Conservation (phyloP, 2,797 vertebrate genomes). For the Lycodopsis pacificus region DNA sequence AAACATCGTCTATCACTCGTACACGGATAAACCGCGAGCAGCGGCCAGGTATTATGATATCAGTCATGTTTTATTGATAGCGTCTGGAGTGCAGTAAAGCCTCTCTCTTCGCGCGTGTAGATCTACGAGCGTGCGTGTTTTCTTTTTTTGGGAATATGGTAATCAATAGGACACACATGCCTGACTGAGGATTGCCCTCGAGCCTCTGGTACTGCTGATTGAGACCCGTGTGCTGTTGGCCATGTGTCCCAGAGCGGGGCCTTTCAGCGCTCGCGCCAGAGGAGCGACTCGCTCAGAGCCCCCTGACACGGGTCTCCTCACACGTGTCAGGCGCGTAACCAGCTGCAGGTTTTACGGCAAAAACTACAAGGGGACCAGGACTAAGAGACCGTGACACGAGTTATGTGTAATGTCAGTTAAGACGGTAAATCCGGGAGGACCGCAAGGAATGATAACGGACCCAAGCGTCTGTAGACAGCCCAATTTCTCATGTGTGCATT, state of each 20-base stretch:
- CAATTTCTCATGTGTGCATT: neutral
- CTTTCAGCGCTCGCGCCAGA: constrained; percentile 29
- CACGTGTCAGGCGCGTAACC: constrained; percentile 43
- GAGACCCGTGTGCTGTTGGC: constrained; percentile 34
- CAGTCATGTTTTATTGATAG: constrained; percentile 58
- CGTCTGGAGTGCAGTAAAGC: constrained; percentile 21
- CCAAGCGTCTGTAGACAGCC: neutral
- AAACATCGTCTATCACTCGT: constrained; percentile 56
- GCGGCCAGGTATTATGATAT: constrained; percentile 48
- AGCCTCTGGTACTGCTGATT: constrained; percentile 35
- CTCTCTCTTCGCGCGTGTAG: neutral
- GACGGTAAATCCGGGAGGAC: neutral
- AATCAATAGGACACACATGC: constrained; percentile 49
- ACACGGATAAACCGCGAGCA: constrained; percentile 28
- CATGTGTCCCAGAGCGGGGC: constrained; percentile 28
- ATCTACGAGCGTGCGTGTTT: constrained; percentile 19
- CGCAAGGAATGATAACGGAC: neutral
- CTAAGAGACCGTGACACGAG: constrained; percentile 11
- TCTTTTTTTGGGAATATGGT: constrained; percentile 6
- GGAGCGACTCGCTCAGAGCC: constrained; percentile 13
- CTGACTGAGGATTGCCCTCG: constrained; percentile 27
- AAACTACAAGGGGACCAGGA: constrained; percentile 1
- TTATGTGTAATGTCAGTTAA: constrained; percentile 5
- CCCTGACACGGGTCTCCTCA: constrained; percentile 45
- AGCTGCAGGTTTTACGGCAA: constrained; percentile 36